Conservation (phyloP, 1,140 invertebrate species). For the Brachionus paranguensis region DNA sequence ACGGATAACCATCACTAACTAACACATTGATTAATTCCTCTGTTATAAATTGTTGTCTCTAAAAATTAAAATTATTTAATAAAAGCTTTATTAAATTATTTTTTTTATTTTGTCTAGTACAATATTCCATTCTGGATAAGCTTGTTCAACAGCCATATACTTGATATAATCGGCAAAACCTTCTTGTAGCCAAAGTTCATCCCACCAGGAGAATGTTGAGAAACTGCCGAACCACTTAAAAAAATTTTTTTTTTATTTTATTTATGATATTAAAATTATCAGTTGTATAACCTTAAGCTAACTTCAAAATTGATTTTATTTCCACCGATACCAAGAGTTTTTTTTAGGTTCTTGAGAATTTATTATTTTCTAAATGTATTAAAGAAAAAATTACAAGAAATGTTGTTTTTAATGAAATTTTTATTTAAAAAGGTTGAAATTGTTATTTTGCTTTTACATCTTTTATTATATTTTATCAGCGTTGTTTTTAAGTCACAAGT, state of each 20-base stretch:
- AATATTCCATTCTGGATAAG: constrained; percentile 30
- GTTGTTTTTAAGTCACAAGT: no score
- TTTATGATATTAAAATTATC: no score
- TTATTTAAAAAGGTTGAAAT: no score
- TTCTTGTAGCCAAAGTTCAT: constrained; percentile 37
- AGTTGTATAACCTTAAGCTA: no score
- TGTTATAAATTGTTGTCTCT: constrained; percentile 29
- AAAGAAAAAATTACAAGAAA: no score
- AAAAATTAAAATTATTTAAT: background rate
- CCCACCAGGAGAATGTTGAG: constrained; percentile 21
- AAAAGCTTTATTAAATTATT: background rate
- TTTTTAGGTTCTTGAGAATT: no score
- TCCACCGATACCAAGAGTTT: no score
- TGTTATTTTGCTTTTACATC: no score
- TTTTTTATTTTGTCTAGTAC: background rate
- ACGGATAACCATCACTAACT: background rate
- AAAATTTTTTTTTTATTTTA: background rate
- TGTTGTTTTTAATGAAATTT: no score
- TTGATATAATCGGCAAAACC: constrained; percentile 37
- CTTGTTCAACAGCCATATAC: constrained; percentile 14
- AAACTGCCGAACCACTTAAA: constrained; percentile 35
- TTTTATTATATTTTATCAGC: no score
- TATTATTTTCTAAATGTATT: no score
- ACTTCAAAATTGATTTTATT: no score
- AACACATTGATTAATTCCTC: constrained; percentile 22